Percentiles rank a stretch among this genome's conserved stretches.
phyloP scores from a whole-genome alignment of 92 coral and sea anemone genomes.

The Phymanthus crucifer region DNA sequence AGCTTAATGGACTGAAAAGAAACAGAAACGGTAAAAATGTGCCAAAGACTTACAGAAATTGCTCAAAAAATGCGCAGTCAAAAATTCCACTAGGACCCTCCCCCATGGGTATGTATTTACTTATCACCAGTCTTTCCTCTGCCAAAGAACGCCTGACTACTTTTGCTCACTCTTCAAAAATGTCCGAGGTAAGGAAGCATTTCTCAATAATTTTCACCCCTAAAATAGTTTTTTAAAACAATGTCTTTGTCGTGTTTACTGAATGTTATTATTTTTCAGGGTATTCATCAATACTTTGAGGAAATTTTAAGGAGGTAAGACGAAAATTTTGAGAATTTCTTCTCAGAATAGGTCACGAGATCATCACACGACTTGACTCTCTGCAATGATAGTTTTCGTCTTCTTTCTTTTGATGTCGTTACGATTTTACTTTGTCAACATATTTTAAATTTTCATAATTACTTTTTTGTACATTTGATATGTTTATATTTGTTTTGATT shows the following conservation, averaged over 20 bases:
- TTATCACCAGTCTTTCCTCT: not conserved
- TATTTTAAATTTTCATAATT: too few species aligned
- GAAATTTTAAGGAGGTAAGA: slow-evolving; percentile 63
- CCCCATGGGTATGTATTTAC: not conserved
- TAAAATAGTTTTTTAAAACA: not conserved
- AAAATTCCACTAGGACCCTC: not conserved
- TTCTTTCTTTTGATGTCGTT: too few species aligned
- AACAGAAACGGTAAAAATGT: not conserved
- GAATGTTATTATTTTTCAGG: slow-evolving; percentile 39
- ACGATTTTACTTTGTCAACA: too few species aligned
- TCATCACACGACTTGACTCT: slow-evolving; percentile 2
- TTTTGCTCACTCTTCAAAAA: not conserved
- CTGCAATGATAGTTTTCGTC: too few species aligned
- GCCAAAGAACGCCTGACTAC: not conserved
- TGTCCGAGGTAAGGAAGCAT: slow-evolving; percentile 17
- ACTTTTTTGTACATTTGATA: too few species aligned
- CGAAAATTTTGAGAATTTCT: not conserved
- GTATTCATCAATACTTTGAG: slow-evolving; percentile 74
- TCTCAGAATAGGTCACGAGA: slow-evolving; percentile 13
- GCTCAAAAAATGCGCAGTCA: not conserved
- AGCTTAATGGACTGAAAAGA: not conserved
- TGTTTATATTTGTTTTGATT: too few species aligned
- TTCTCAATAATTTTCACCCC: not conserved
- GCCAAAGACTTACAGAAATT: not conserved
- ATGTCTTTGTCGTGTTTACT: not conserved